These are phyloP conservation scores for Noctua comes DNA, from an alignment of 2,888 invertebrate genomes.

Conservation along the genomic window DNA sequence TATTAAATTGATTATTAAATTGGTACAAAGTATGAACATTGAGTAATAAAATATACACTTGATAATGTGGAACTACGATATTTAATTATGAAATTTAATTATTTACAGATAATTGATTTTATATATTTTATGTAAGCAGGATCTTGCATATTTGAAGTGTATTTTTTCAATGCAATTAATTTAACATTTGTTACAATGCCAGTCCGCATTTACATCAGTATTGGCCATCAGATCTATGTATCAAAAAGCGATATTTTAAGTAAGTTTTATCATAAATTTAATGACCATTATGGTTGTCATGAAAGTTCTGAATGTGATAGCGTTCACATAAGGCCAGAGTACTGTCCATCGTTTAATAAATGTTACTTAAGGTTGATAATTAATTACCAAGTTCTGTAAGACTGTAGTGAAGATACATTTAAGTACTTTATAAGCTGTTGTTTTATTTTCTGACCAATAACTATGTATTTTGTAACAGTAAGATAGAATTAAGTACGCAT, in stretches of 20 bases:
- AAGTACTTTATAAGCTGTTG: constrained; percentile 79
- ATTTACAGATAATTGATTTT: constrained; percentile 63
- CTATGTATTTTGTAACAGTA: constrained; percentile 83
- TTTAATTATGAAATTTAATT: constrained; percentile 60
- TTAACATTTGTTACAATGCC: constrained; percentile 79
- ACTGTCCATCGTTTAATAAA: constrained; percentile 68
- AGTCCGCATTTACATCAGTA: constrained; percentile 82
- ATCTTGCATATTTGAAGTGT: constrained; percentile 78
- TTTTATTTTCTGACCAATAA: constrained; percentile 89
- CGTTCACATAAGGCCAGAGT: constrained; percentile 65
- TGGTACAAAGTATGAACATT: constrained; percentile 67
- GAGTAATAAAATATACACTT: constrained; percentile 58
- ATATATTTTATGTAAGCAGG: constrained; percentile 78
- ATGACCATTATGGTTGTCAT: constrained; percentile 58
- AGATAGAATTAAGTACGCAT: constrained; percentile 83
- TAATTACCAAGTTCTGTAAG: constrained; percentile 79
- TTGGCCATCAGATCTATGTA: constrained; percentile 67
- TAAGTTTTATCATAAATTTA: constrained; percentile 58
- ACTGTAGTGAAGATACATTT: constrained; percentile 83
- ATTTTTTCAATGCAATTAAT: constrained; percentile 77
- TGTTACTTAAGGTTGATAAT: constrained; percentile 68
- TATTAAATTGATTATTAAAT: constrained; percentile 61
- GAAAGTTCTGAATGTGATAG: constrained; percentile 56
- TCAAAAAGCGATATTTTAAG: constrained; percentile 62
- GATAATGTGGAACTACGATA: constrained; percentile 73